Base-by-base conservation (phyloP, 2,888 invertebrate species). In the Julus scanicus region DNA sequence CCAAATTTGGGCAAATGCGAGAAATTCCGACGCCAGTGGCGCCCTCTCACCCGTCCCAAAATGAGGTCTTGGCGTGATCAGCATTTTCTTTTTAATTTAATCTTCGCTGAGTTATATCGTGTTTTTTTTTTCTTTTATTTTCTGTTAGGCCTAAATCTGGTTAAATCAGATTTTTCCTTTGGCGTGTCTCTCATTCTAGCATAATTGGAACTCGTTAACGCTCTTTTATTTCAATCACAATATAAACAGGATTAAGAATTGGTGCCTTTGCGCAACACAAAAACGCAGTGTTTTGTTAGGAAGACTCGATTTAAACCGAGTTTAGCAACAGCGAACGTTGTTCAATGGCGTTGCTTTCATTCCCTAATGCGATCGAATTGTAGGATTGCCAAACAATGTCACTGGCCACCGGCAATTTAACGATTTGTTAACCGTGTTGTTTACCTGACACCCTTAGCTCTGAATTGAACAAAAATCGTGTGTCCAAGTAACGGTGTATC, bases 151-250 rank as follows among this genome's bases (percentile, higher is more conserved):
- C 63, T 71, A 29, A 71, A 71, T 71, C 63, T 71, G 63, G 20
- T 20, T 17, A 71, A 71, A 71, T 71, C 63, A 20, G 63, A 71
- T 71, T 44, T 71, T 71, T 71, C 63, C 63, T 71, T 20, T 20
- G 20, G 63, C 63, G 20, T 71, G 63, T 71, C 63, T 71, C 63
- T n/a, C 17, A 29, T 71, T 71, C 63, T 1, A 20, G 20, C 63
- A 71, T 71, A 71, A 71, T 71, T 71, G 63, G 63, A 71, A 71
- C 63, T 71, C 63, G 63, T 71, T 71, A 71, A 71, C 63, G 63
- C 63, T 0, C 63, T 71, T 71, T 71, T 71, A 71, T 71, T 71
- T 71, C 63, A 71, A n/a, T 71, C 29, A 71, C 63, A 71, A 71
- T 71, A 71, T 71, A 71, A 71, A 71, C 63, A 20, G 63, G 63